These are phyloP conservation scores for Lepidurus packardi DNA, from an alignment of 1,140 invertebrate species.

Conservation along the genomic window DNA sequence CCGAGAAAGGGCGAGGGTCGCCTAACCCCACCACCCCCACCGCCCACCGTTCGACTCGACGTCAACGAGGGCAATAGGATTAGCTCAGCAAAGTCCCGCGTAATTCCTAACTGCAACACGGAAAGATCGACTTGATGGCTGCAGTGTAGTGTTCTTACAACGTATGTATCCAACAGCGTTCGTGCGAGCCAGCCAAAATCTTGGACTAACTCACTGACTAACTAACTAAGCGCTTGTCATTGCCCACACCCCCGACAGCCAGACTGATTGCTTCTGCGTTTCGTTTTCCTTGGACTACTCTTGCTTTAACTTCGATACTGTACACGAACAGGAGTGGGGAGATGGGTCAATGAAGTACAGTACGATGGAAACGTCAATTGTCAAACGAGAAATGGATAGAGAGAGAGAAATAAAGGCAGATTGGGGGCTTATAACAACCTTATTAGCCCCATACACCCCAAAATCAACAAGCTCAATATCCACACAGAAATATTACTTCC, in stretches of 20 bases:
- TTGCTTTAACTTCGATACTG: too few species aligned
- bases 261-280: conserved; percentile 5
- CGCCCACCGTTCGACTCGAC: not conserved
- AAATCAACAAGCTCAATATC: not conserved
- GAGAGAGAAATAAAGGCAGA: too few species aligned
- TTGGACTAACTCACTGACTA: not conserved
- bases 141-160: not conserved
- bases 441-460: not conserved
- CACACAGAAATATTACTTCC: not conserved
- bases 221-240: conserved; percentile 21
- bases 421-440: not conserved
- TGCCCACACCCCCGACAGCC: not conserved
- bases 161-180: not conserved
- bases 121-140: conserved; percentile 19
- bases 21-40: not conserved
- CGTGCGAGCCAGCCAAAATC: not conserved
- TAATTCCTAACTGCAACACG: conserved; percentile 13
- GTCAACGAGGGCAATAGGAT: conserved; percentile 1
- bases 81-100: not conserved
- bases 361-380: not conserved
- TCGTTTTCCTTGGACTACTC: not conserved
- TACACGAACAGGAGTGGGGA: too few species aligned
- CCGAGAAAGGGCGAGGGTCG: not conserved
- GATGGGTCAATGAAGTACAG: too few species aligned
- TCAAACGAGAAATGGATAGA: not conserved